phyloP scores from a whole-genome alignment of 1,140 invertebrate species.

The Saxidomus purpurata region DNA sequence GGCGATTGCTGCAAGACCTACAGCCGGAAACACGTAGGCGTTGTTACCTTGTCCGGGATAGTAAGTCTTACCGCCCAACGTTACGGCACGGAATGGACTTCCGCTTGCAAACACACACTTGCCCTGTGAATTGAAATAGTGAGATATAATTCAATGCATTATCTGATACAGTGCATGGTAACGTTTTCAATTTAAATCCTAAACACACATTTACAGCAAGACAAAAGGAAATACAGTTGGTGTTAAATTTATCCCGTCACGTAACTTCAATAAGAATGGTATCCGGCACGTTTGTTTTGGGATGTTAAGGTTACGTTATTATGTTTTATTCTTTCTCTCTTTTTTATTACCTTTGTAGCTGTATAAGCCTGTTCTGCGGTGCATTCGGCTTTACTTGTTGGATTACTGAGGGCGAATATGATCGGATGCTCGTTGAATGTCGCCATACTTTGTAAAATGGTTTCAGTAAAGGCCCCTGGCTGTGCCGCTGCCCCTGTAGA shows the following conservation, averaged over 20 bases:
- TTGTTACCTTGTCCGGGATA: conserved; percentile 86
- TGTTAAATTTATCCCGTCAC: no score
- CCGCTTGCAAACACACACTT: conserved; percentile 85
- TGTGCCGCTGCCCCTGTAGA: conserved; percentile 83
- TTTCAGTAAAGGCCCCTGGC: conserved; percentile 83
- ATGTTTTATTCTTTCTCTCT: no score
- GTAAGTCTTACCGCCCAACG: conserved; percentile 78
- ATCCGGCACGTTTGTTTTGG: no score
- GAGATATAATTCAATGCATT: neutral
- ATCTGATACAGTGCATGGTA: no score
- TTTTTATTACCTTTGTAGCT: conserved; percentile 77
- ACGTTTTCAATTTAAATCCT: no score
- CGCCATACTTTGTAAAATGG: conserved; percentile 82
- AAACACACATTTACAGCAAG: no score
- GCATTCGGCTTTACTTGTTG: conserved; percentile 84
- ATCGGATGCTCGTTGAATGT: conserved; percentile 82
- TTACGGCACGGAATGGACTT: conserved; percentile 84
- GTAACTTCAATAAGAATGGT: no score
- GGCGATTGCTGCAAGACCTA: conserved; percentile 83
- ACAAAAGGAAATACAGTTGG: no score
- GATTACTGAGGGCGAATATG: conserved; percentile 85
- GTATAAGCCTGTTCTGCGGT: conserved; percentile 84
- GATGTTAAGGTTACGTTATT: no score
- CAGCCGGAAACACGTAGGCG: conserved; percentile 86
- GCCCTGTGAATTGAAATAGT: conserved; percentile 74